Conservation (phyloP, 2,113 vertebrate genomes). For the Microtus montanus region DNA sequence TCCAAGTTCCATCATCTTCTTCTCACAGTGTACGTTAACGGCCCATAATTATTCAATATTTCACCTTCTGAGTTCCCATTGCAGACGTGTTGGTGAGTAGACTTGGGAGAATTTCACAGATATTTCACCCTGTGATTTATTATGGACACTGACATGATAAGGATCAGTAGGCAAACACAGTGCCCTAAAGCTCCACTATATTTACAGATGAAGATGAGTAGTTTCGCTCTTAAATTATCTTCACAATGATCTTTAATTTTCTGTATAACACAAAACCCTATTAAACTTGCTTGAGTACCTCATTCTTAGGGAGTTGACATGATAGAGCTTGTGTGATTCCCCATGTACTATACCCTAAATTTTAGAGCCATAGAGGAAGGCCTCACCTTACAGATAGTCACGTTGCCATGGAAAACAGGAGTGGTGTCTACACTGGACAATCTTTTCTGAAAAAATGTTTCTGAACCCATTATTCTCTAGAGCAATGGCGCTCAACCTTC, state of each 20-base stretch:
- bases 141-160: background rate
- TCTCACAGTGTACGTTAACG: background rate
- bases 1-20: background rate
- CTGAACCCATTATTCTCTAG: background rate
- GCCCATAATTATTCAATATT: background rate
- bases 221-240: background rate
- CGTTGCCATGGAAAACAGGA: background rate
- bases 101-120: background rate
- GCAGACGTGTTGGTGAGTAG: background rate
- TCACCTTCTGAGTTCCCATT: background rate
- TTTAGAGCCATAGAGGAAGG: background rate
- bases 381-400: background rate
- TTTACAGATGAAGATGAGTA: background rate
- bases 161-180: background rate
- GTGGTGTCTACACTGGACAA: background rate
- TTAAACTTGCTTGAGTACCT: background rate
- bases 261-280: constrained; percentile 1
- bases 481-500: background rate
- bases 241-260: background rate
- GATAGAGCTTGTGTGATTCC: background rate
- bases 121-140: background rate
- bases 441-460: background rate
- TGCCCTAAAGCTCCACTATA: background rate
- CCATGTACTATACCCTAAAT: background rate
- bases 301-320: background rate